Conservation (phyloP, 1,140 invertebrate genomes). For the Samia ricini region DNA sequence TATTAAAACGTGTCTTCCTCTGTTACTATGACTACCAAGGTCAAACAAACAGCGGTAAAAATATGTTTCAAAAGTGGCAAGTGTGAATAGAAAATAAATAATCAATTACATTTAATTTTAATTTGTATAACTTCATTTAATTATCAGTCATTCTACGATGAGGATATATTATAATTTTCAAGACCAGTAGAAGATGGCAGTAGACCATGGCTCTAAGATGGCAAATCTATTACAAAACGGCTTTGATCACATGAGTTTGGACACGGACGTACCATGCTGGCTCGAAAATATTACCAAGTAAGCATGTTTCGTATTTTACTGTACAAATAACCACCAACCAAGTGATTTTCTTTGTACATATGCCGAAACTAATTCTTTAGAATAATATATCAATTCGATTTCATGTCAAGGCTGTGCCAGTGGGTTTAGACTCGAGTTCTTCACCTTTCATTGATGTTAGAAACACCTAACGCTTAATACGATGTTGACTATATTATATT, state of each 20-base stretch:
- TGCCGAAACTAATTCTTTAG: conserved; percentile 15
- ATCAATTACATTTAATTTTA: too few species aligned
- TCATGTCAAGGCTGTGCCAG: conserved; percentile 30
- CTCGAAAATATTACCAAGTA: conserved; percentile 70
- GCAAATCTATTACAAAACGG: conserved; percentile 42
- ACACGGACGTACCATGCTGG: conserved; percentile 56
- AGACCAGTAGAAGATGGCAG: conserved; percentile 14
- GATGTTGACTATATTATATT: not conserved
- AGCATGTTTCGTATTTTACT: conserved; percentile 23
- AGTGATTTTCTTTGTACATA: conserved; percentile 24
- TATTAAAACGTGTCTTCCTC: not conserved
- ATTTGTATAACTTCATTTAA: too few species aligned
- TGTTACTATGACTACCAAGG: conserved; percentile 59
- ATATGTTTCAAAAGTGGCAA: conserved; percentile 69
- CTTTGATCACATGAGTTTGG: conserved; percentile 39
- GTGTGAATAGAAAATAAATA: conserved; percentile 42
- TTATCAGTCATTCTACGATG: too few species aligned
- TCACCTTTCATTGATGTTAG: not conserved
- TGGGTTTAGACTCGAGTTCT: not conserved
- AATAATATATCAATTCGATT: conserved; percentile 15
- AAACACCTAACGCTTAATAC: conserved; percentile 1
- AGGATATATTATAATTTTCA: not conserved
- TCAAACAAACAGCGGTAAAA: conserved; percentile 71
- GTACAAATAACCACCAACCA: conserved; percentile 24
- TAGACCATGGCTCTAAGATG: conserved; percentile 57